A percentile compares a stretch with the other conserved stretches of the same genome.
These are phyloP conservation scores for Dyspetes luteomarginatus DNA, from an alignment of 2,888 invertebrate species.

Conservation along the genomic window DNA sequence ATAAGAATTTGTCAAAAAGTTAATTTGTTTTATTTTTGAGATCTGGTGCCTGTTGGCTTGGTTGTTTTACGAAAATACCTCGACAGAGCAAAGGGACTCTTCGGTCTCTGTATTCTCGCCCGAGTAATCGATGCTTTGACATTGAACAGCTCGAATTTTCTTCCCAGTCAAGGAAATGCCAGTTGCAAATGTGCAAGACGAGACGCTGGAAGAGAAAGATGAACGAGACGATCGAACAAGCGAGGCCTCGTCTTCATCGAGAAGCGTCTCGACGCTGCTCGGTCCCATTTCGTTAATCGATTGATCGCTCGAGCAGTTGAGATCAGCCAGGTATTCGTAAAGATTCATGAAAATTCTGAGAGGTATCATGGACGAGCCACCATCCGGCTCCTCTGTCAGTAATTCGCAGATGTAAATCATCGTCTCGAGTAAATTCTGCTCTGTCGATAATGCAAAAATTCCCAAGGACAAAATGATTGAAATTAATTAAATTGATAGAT, in stretches of 20 bases:
- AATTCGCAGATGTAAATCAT: constrained; percentile 93
- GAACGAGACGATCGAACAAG: constrained; percentile 48
- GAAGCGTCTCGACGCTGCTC: constrained; percentile 23
- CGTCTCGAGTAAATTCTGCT: constrained; percentile 89
- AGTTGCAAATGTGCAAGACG: constrained; percentile 6
- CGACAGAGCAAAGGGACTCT: constrained; percentile 24
- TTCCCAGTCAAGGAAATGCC: constrained; percentile 9
- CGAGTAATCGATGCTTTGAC: constrained; percentile 42
- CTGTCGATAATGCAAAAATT: constrained; percentile 9
- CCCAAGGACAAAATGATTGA: neutral
- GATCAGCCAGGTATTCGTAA: constrained; percentile 77
- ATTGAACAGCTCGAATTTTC: constrained; percentile 30
- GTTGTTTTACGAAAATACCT: constrained; percentile 40
- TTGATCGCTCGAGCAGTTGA: constrained; percentile 75
- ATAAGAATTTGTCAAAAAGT: too few species aligned
- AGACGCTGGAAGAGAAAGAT: constrained; percentile 1
- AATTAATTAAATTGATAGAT: too few species aligned
- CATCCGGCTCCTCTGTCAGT: constrained; percentile 92
- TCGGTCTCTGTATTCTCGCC: constrained; percentile 31
- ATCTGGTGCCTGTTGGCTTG: too few species aligned
- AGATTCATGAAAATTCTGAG: constrained; percentile 86
- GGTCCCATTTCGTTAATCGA: constrained; percentile 53
- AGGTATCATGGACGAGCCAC: constrained; percentile 90
- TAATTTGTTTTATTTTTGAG: too few species aligned
- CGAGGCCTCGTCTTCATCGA: constrained; percentile 50